Evolutionary conservation across 2,888 invertebrate genomes (phyloP).

Genomic region (Fragum fragum): DNA sequence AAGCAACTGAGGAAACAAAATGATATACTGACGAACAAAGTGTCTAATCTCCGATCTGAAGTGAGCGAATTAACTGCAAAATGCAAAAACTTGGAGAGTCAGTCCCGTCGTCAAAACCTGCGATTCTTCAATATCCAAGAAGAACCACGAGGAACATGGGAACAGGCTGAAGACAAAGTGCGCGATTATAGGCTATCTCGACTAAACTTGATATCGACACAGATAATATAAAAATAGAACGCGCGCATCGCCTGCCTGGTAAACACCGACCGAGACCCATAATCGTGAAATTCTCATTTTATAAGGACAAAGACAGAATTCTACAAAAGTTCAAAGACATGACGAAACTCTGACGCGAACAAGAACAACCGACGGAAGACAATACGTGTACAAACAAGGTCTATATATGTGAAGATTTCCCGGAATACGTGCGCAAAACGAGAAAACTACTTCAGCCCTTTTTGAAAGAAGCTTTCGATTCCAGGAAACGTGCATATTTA

Average conservation of each 20-base stretch:
- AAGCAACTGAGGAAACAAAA: slow-evolving; percentile 6
- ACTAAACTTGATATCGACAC: slow-evolving; percentile 22
- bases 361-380: background rate
- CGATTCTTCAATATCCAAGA: slow-evolving; percentile 12
- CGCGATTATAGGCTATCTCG: slow-evolving; percentile 2
- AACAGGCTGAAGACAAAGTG: slow-evolving; percentile 27
- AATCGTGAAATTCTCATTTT: slow-evolving; percentile 24
- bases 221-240: slow-evolving; percentile 18
- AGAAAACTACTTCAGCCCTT: slow-evolving; percentile 13
- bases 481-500: slow-evolving; percentile 17
- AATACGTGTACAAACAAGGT: background rate
- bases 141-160: slow-evolving; percentile 11
- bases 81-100: slow-evolving; percentile 15
- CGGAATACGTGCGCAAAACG: slow-evolving; percentile 3
- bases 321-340: slow-evolving; percentile 6
- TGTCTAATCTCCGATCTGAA: background rate
- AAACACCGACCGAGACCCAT: slow-evolving; percentile 16
- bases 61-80: background rate
- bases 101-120: slow-evolving; percentile 23
- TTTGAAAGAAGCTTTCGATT: slow-evolving; percentile 5
- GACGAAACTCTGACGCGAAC: slow-evolving; percentile 5
- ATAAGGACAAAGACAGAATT: slow-evolving; percentile 28
- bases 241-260: slow-evolving; percentile 25
- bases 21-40: slow-evolving; percentile 10
- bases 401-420: background rate